phyloP scores from a whole-genome alignment of 2,113 vertebrate genomes.

The Azemiops feae region DNA sequence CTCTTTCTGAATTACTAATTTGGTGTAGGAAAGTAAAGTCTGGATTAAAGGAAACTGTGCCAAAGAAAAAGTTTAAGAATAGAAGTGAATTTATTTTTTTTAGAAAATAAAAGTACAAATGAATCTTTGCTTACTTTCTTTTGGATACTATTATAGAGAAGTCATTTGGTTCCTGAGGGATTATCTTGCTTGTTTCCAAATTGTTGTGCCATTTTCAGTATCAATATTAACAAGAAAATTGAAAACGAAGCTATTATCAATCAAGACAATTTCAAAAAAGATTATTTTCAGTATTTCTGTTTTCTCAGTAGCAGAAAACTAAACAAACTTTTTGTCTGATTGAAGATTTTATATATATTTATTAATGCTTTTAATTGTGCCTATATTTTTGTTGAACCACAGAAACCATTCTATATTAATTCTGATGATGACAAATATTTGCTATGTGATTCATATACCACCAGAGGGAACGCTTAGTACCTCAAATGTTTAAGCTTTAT shows the following conservation, averaged over 20 bases:
- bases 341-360: not conserved
- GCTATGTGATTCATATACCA: not conserved
- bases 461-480: not conserved
- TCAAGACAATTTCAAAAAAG: not conserved
- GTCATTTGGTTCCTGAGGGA: too few species aligned
- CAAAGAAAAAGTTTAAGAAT: too few species aligned
- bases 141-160: too few species aligned
- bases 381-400: not conserved
- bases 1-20: too few species aligned
- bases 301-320: not conserved
- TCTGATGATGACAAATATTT: not conserved
- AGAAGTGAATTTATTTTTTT: too few species aligned
- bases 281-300: not conserved
- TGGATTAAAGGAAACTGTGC: too few species aligned
- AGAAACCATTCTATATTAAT: not conserved
- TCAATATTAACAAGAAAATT: not conserved
- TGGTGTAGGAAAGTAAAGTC: too few species aligned
- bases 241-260: not conserved
- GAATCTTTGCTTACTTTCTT: too few species aligned
- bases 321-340: not conserved
- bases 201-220: too few species aligned
- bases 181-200: too few species aligned
- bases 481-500: not conserved
- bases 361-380: not conserved
- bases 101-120: too few species aligned